Percentiles rank a stretch among this genome's conserved stretches.
phyloP scores from a whole-genome alignment of 2,113 vertebrate genomes.

The Mugil cephalus region DNA sequence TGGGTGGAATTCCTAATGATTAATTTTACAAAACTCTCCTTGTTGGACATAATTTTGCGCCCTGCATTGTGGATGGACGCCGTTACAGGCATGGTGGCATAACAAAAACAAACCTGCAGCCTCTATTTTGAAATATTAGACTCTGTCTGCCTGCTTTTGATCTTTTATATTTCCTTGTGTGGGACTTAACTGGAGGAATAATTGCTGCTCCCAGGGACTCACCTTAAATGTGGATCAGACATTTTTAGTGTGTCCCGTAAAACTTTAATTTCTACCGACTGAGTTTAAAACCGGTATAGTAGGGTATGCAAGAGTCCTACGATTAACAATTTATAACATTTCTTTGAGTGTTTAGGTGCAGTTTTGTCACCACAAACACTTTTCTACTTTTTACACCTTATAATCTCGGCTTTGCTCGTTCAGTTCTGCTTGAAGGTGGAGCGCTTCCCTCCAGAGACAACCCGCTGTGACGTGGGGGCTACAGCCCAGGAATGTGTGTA shows the following conservation, averaged over 20 bases:
- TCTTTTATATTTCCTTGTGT: too few species aligned
- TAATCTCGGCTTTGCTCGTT: not conserved
- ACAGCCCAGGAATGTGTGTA: constrained; percentile 56
- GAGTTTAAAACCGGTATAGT: not conserved
- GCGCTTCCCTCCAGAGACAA: constrained; percentile 20
- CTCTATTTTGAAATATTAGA: not conserved
- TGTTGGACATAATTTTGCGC: too few species aligned
- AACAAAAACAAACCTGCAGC: not conserved
- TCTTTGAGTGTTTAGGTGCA: too few species aligned
- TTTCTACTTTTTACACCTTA: not conserved
- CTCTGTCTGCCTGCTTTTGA: too few species aligned
- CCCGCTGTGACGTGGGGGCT: constrained; percentile 36
- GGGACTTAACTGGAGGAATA: not conserved
- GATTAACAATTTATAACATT: not conserved
- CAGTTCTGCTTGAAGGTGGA: not conserved
- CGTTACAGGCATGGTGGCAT: not conserved
- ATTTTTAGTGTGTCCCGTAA: not conserved
- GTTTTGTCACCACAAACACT: not conserved
- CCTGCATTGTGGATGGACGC: too few species aligned
- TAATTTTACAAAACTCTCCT: too few species aligned
- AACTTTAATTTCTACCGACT: not conserved
- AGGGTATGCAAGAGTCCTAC: not conserved
- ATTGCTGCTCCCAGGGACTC: not conserved
- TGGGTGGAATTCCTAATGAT: too few species aligned
- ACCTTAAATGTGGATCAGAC: not conserved